Base-by-base conservation (phyloP, 2,888 invertebrate genomes). In the Clostera curtula region DNA sequence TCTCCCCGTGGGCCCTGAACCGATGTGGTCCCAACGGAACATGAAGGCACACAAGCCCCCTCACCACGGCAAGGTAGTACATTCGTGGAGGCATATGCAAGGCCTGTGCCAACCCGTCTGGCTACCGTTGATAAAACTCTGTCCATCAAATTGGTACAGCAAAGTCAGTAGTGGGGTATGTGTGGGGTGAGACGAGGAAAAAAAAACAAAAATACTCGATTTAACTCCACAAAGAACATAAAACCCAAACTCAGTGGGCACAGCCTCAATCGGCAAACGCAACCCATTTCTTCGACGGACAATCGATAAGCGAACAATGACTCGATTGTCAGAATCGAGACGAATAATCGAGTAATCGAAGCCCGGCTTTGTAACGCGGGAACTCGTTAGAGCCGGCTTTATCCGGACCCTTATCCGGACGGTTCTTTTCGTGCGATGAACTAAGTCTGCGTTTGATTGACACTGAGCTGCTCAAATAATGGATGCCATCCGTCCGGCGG, bases 371-470 rank as follows among this genome's bases (percentile, higher is more conserved):
- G 62, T 61, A 51, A 27, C 48, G 40, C 35, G 44, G 38, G 46
- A 43, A 52, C 60, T 64, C 61, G 64, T 63, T 63, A 63, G 49
- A 47, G 38, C 40, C 43, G 53, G 51, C 46, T 55, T 57, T 56
- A 59, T 56, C 50, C 48, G 47, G 47, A 53, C 56, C 44, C 56
- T 57, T 49, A 58, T 56, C 56, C 50, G 40, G 36, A 22, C 36
- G 44, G 45, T 56, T 50, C 55, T 55, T 51, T 52, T 48, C 52
- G 54, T 46, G 48, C 46, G 56, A 55, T 56, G 53, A 54, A 53
- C 52, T 58, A 51, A 58, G 56, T 56, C 62, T 58, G 60, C 47
- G 43, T 62, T 61, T 71, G 69, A 70, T 68, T 69, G 71, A 71
- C 71, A 69, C 61, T 71, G 64, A 72, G 62, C 64, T 58, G 35